Base-by-base conservation (phyloP, 2,797 vertebrate species). In the Microcaecilia unicolor region DNA sequence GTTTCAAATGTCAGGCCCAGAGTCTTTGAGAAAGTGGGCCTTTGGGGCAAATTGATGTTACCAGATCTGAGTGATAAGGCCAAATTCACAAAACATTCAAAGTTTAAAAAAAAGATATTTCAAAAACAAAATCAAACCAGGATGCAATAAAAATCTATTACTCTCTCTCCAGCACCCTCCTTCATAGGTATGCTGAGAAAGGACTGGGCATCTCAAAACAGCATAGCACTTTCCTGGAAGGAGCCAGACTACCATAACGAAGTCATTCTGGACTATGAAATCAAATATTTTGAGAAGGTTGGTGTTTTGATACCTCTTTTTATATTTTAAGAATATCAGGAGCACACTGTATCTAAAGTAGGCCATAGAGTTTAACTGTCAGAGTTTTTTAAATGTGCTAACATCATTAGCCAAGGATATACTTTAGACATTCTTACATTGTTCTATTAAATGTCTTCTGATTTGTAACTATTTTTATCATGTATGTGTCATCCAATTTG, bases 201-300 rank as follows among this genome's bases (percentile, higher is more conserved):
- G 67, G 93, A 97, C 82, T 96, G 92, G 92, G 90, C 92, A 52
- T 93, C 92, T 55, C 91, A 90, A 55, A 92, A 90, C 82, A 93
- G 89, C 76, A 93, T 97, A 53, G 90, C 91, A 56, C 86, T 97
- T 49, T 97, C 93, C 46, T 97, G 93, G 93, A 92, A 86, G 74
- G 89, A 93, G 53, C 92, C 91, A 8, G 88, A 88, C 63, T 84
- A 85, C 68, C 72, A 85, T 48, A 49, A 67, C 22, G 79, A 87
- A 61, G 74, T 76, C 57, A 70, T 95, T 78, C 74, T 93, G 55
- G 92, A 97, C 78, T 97, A 97, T 50, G 93, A 97, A 85, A 87
- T 97, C 83, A 97, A 97, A 82, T 97, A 97, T 74, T 93, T 92
- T 66, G 90, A 96, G 70, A 95, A 93, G 91, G 96, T 98, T 80